Evolutionary conservation across 2,797 vertebrate species (phyloP).

Genomic region (Chelon labrosus): DNA sequence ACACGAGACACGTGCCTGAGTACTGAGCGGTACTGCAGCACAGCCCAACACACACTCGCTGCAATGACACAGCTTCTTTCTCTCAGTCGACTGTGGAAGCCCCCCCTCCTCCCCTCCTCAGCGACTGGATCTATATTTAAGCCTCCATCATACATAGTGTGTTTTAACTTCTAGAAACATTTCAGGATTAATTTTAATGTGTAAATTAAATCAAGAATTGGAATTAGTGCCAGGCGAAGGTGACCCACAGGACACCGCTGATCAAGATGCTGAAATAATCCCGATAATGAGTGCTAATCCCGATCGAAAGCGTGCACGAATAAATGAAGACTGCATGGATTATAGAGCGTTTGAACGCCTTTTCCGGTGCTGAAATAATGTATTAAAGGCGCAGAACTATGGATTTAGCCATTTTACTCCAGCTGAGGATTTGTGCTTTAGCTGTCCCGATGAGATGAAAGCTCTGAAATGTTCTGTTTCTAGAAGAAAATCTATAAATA

Average conservation of each 20-base stretch:
- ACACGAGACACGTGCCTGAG: slow-evolving; percentile 71
- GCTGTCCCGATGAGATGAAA: not conserved
- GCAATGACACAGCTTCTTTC: slow-evolving; percentile 72
- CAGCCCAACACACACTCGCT: slow-evolving; percentile 34
- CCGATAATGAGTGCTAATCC: slow-evolving; percentile 43
- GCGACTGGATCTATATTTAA: not conserved
- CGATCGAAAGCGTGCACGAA: slow-evolving; percentile 15
- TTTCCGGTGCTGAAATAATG: slow-evolving; percentile 39
- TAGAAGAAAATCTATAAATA: not conserved
- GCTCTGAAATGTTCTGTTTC: no score
- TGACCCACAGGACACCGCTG: slow-evolving; percentile 7
- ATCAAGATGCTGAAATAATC: slow-evolving; percentile 28
- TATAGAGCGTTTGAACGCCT: slow-evolving; percentile 28
- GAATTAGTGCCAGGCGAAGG: not conserved
- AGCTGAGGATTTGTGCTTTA: slow-evolving; percentile 29
- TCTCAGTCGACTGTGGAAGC: slow-evolving; percentile 44
- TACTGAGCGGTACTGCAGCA: slow-evolving; percentile 67
- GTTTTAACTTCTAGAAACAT: no score
- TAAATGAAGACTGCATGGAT: slow-evolving; percentile 49
- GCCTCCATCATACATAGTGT: no score
- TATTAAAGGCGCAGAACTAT: slow-evolving; percentile 24
- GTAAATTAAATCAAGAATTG: not conserved
- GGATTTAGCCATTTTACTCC: not conserved
- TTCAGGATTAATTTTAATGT: no score
- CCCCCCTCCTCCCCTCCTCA: not conserved